These are phyloP conservation scores for Aphaenogaster rudis DNA, from an alignment of 1,140 invertebrate genomes.

Conservation along the genomic window DNA sequence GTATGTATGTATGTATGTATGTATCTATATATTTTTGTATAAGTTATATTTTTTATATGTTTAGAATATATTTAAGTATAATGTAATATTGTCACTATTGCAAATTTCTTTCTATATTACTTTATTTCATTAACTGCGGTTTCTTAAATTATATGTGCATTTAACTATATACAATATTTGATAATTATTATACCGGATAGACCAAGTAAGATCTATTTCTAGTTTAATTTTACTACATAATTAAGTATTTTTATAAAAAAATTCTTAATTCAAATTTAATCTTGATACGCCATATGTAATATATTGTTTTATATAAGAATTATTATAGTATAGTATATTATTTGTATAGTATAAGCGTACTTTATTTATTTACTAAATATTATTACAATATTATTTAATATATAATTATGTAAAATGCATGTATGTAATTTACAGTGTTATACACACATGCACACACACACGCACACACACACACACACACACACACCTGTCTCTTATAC, in stretches of 20 bases:
- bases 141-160: conserved; percentile 6
- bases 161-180: conserved; percentile 29
- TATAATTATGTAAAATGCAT: conserved; percentile 70
- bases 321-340: neutral
- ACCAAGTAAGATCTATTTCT: conserved; percentile 6
- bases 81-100: conserved; percentile 32
- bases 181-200: neutral
- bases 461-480: conserved; percentile 48
- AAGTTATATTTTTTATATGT: conserved; percentile 11
- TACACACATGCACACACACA: conserved; percentile 3
- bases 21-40: conserved; percentile 30
- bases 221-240: neutral
- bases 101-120: neutral
- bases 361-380: conserved; percentile 46
- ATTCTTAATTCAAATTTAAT: conserved; percentile 9
- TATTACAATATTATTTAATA: conserved; percentile 58
- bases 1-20: neutral
- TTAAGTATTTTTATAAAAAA: conserved; percentile 12
- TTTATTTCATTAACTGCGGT: neutral
- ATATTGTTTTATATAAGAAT: conserved; percentile 49
- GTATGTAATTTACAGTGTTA: conserved; percentile 41
- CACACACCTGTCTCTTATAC: too few species aligned
- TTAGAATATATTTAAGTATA: conserved; percentile 32
- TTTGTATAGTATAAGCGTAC: neutral
- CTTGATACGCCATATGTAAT: conserved; percentile 12